Percentiles rank a stretch among this genome's conserved stretches.
Evolutionary conservation across 1,140 invertebrate species (phyloP).

Genomic region (Caenorhabditis briggsae): DNA sequence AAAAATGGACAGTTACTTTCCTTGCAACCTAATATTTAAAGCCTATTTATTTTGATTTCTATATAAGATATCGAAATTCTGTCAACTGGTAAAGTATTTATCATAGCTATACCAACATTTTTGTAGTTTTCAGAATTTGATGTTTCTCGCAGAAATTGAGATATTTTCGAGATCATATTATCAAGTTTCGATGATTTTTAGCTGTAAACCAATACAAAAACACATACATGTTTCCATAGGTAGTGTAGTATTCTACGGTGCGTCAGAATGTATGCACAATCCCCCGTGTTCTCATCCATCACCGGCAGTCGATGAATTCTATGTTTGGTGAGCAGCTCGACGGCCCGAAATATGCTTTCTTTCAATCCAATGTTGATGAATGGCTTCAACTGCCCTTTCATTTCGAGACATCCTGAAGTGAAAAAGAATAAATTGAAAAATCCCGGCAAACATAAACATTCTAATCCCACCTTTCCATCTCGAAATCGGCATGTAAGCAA

Average conservation of each 20-base stretch:
- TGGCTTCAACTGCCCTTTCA: constrained; percentile 38
- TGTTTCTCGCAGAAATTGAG: too few relatives aligned
- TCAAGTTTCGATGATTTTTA: background rate
- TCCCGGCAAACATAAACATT: background rate
- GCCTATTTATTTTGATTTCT: too few relatives aligned
- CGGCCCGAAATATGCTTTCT: constrained; percentile 40
- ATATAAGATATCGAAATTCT: too few relatives aligned
- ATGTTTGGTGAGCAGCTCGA: constrained; percentile 34
- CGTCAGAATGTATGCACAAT: constrained; percentile 56
- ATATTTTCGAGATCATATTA: too few relatives aligned
- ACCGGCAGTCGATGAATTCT: constrained; percentile 58
- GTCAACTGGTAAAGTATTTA: too few relatives aligned
- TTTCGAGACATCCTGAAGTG: constrained; percentile 20
- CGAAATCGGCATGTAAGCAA: constrained; percentile 51
- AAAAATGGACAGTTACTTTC: too few relatives aligned
- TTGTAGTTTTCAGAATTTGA: too few relatives aligned
- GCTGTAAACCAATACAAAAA: background rate
- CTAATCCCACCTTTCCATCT: constrained; percentile 44
- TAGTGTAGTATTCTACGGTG: constrained; percentile 52
- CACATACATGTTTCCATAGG: constrained; percentile 53
- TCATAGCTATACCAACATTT: too few relatives aligned
- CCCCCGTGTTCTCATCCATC: constrained; percentile 47
- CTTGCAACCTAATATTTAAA: too few relatives aligned
- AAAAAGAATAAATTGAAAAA: background rate
- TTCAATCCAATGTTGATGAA: constrained; percentile 33